Conservation (phyloP, 2,797 vertebrate species). For the Allobates femoralis region DNA sequence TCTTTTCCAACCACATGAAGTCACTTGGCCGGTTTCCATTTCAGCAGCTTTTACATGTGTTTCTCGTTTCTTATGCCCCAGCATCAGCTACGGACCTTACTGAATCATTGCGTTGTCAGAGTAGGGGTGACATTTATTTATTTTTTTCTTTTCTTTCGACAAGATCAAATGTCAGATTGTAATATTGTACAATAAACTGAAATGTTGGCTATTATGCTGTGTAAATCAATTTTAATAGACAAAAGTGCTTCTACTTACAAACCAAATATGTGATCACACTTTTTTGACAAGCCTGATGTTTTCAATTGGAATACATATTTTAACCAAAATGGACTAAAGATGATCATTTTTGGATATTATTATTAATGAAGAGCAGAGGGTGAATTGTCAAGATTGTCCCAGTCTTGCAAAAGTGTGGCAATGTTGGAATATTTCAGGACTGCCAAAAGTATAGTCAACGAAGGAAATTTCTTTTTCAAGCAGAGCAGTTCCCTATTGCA, state of each 20-base stretch:
- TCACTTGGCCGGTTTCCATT: constrained; percentile 37
- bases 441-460: too few relatives aligned
- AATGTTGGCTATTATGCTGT: neutral
- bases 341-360: too few relatives aligned
- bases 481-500: too few relatives aligned
- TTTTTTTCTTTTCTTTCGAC: constrained; percentile 11
- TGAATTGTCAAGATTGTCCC: too few relatives aligned
- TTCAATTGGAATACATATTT: neutral
- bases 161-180: constrained; percentile 24
- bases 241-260: neutral
- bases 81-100: constrained; percentile 5
- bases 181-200: constrained; percentile 1
- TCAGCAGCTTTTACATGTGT: constrained; percentile 36
- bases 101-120: constrained; percentile 1
- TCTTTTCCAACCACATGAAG: constrained; percentile 47
- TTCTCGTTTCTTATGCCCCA: constrained; percentile 43
- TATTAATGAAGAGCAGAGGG: too few relatives aligned
- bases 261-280: neutral
- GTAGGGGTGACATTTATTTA: constrained; percentile 30
- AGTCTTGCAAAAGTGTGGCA: too few relatives aligned
- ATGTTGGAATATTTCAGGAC: too few relatives aligned
- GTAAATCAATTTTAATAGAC: constrained; percentile 1
- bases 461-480: too few relatives aligned
- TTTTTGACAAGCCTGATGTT: neutral
- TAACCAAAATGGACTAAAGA: neutral